Evolutionary conservation across 1,140 invertebrate species (phyloP).

Genomic region (Dysdera silvatica): DNA sequence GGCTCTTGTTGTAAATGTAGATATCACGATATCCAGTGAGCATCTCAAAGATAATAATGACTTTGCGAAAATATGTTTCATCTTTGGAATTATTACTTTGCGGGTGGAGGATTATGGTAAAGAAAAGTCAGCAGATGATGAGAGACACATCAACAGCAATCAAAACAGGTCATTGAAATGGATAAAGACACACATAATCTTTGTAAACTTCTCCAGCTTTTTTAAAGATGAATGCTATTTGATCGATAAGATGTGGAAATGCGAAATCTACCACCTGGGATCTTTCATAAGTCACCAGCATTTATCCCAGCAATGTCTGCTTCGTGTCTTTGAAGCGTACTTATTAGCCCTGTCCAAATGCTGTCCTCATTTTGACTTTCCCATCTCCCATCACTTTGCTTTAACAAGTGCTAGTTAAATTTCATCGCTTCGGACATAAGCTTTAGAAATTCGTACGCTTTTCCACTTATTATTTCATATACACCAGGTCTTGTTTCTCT

Average conservation of each 20-base stretch:
- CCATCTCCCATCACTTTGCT: not conserved
- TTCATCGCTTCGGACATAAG: not conserved
- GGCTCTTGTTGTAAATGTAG: too few species aligned
- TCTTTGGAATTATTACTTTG: too few species aligned
- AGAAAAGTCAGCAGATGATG: too few species aligned
- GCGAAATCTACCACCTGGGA: slow-evolving; percentile 1
- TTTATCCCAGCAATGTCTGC: not conserved
- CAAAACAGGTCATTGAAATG: not conserved
- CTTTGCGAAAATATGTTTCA: too few species aligned
- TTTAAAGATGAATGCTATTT: not conserved
- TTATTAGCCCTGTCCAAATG: slow-evolving; percentile 6
- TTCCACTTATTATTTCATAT: too few species aligned
- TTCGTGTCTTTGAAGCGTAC: not conserved
- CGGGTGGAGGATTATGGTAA: too few species aligned
- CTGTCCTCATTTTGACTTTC: not conserved
- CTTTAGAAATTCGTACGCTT: too few species aligned
- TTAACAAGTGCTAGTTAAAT: not conserved
- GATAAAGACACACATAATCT: not conserved
- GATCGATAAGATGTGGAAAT: not conserved
- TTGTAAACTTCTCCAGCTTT: not conserved
- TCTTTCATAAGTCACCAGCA: not conserved
- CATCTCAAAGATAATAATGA: too few species aligned
- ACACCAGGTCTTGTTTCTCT: too few species aligned
- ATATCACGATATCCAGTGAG: too few species aligned
- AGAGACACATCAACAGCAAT: too few species aligned